Evolutionary conservation across 2,113 vertebrate genomes (phyloP).

Genomic region (Antennarius striatus): DNA sequence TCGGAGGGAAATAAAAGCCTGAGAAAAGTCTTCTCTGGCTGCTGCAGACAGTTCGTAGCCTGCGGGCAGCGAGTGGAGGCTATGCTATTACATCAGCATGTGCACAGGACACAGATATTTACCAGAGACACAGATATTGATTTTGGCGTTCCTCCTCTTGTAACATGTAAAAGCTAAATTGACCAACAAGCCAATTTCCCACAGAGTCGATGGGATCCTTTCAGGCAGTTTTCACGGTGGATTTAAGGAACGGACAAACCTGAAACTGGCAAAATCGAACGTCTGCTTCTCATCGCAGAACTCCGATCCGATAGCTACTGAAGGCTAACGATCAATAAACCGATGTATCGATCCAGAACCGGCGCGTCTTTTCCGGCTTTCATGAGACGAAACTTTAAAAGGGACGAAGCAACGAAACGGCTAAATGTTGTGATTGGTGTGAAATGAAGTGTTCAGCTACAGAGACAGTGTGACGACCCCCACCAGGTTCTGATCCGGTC

Average conservation of each 20-base stretch:
- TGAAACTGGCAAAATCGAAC: not conserved
- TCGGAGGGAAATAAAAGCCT: not conserved
- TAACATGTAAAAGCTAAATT: slow-evolving; percentile 58
- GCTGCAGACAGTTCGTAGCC: not conserved
- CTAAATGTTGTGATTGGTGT: too few species aligned
- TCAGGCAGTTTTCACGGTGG: slow-evolving; percentile 44
- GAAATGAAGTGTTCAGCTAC: not conserved
- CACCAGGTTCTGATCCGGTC: too few species aligned
- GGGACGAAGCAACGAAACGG: too few species aligned
- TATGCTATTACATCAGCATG: slow-evolving; percentile 5
- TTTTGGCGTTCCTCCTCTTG: slow-evolving; percentile 26
- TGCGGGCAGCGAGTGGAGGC: not conserved
- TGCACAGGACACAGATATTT: slow-evolving; percentile 21
- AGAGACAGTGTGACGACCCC: too few species aligned
- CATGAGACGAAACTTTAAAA: too few species aligned
- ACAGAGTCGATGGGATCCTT: slow-evolving; percentile 35
- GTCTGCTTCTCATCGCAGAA: not conserved
- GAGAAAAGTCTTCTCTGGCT: too few species aligned
- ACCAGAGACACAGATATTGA: slow-evolving; percentile 38
- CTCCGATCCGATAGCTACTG: not conserved
- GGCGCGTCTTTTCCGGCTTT: not conserved
- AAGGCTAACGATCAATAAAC: not conserved
- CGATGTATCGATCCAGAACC: not conserved
- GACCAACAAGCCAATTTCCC: slow-evolving; percentile 54
- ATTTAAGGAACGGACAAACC: slow-evolving; percentile 8